Conservation (phyloP, 2,888 invertebrate species). For the Noctua janthina region DNA sequence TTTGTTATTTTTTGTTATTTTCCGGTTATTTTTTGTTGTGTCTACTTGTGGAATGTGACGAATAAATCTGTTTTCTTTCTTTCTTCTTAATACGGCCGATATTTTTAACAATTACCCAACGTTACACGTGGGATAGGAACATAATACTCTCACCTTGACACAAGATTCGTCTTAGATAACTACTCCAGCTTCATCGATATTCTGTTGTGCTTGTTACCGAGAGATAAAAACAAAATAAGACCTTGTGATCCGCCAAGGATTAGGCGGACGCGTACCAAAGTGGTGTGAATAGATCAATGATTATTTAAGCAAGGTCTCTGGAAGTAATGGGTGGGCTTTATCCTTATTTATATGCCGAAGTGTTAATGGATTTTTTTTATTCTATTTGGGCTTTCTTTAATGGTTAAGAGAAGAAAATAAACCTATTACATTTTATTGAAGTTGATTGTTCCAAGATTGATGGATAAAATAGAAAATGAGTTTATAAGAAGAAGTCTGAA, state of each 20-base stretch:
- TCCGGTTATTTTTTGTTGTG: no score
- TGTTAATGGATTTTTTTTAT: conserved; percentile 9
- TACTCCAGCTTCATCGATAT: conserved; percentile 41
- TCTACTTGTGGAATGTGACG: no score
- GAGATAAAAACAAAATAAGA: conserved; percentile 39
- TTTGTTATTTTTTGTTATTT: no score
- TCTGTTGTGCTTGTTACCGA: conserved; percentile 41
- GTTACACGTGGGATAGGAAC: conserved; percentile 21
- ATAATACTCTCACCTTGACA: conserved; percentile 34
- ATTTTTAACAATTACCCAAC: neutral
- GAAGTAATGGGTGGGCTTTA: conserved; percentile 43
- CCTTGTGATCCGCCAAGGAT: conserved; percentile 36
- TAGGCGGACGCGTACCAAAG: conserved; percentile 22
- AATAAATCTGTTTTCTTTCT: neutral
- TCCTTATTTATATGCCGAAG: neutral
- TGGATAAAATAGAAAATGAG: no score
- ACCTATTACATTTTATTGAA: neutral
- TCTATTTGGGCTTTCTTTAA: neutral
- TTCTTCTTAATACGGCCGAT: neutral
- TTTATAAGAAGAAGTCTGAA: no score
- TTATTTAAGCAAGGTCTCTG: conserved; percentile 43
- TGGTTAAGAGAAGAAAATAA: neutral
- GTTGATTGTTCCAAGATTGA: neutral
- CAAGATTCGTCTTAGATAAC: conserved; percentile 17
- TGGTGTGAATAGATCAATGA: conserved; percentile 42